phyloP scores from a whole-genome alignment of 2,113 vertebrate genomes.

The Bagarius yarrelli region DNA sequence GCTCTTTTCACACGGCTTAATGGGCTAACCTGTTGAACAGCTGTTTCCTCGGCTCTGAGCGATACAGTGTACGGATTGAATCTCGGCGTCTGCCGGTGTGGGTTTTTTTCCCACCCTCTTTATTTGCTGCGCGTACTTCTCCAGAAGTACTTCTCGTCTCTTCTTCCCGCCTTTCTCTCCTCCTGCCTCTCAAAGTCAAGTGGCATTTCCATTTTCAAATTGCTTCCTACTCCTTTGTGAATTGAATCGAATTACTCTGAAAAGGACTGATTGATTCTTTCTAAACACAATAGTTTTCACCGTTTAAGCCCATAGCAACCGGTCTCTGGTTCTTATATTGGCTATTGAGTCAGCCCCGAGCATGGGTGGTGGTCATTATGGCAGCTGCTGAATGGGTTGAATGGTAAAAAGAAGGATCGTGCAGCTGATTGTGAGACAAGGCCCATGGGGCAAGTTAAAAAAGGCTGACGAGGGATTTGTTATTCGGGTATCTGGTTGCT shows the following conservation, averaged over 20 bases:
- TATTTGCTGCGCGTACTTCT: conserved; percentile 43
- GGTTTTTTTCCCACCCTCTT: not conserved
- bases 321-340: conserved; percentile 56
- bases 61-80: conserved; percentile 18
- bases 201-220: conserved; percentile 76
- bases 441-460: not conserved
- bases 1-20: conserved; percentile 34
- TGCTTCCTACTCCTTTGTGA: conserved; percentile 73
- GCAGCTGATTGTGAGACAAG: conserved; percentile 35
- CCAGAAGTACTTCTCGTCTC: conserved; percentile 35
- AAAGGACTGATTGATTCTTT: conserved; percentile 76
- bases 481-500: conserved; percentile 34
- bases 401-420: conserved; percentile 53
- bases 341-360: conserved; percentile 62
- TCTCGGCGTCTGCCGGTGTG: conserved; percentile 19
- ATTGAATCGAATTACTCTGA: conserved; percentile 74
- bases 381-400: conserved; percentile 60
- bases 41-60: not conserved
- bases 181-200: conserved; percentile 66
- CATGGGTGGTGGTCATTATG: conserved; percentile 65
- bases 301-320: conserved; percentile 60
- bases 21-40: conserved; percentile 40
- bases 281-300: conserved; percentile 72
- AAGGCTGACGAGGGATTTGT: conserved; percentile 53
- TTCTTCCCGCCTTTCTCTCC: conserved; percentile 46